A percentile compares a stretch with the other conserved stretches of the same genome.
Evolutionary conservation across 2,113 vertebrate genomes (phyloP).

Genomic region (Psittacus erithacus): DNA sequence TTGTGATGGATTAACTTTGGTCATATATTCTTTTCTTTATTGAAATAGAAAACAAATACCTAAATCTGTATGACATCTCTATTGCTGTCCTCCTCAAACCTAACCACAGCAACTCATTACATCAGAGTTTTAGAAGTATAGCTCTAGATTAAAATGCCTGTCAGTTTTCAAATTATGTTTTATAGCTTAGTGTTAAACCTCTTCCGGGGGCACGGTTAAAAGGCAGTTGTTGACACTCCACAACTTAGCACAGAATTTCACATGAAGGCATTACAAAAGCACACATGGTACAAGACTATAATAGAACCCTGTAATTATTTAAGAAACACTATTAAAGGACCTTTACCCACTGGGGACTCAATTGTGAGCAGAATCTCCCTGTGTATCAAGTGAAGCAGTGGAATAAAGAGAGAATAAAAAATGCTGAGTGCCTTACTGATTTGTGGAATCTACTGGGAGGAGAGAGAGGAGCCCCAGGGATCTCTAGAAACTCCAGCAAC

Average conservation of each 20-base stretch:
- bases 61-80: background rate
- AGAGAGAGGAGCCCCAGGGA: background rate
- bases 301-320: background rate
- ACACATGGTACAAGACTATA: background rate
- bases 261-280: background rate
- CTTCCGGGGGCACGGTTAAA: background rate
- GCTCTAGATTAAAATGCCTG: background rate
- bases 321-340: background rate
- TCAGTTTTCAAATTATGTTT: background rate
- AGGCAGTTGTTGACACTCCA: background rate
- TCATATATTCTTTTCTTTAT: background rate
- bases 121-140: background rate
- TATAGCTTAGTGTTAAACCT: slow-evolving; percentile 20
- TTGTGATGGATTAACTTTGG: background rate
- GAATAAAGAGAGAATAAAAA: background rate
- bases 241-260: slow-evolving; percentile 5
- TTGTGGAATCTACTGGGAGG: background rate
- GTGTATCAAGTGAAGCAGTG: background rate
- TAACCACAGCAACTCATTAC: background rate
- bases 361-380: background rate
- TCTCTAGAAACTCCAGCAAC: background rate
- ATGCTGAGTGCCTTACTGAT: background rate
- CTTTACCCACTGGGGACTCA: background rate
- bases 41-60: background rate
- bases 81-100: background rate